Conservation (phyloP, 2,797 vertebrate species). For the Sebastes iracundus region DNA sequence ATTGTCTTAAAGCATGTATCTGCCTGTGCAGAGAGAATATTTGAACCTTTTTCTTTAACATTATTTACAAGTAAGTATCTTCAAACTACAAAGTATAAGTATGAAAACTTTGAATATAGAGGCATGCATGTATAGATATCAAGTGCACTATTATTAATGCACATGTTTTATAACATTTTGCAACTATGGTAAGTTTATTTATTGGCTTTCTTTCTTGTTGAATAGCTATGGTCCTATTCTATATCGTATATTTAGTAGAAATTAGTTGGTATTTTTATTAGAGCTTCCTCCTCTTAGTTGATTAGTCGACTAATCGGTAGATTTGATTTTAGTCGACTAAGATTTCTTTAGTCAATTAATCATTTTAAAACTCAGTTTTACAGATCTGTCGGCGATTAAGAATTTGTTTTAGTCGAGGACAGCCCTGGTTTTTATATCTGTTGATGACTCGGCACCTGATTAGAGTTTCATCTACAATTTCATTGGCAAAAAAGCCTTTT, state of each 20-base stretch:
- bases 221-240: no score
- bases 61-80: neutral
- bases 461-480: no score
- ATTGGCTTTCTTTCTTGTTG: accelerated
- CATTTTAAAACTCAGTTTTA: no score
- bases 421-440: no score
- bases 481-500: no score
- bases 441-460: no score
- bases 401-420: no score
- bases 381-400: no score
- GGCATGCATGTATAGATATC: neutral
- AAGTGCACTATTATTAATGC: neutral
- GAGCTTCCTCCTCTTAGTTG: no score
- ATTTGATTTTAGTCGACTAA: accelerated
- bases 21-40: neutral
- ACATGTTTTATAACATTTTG: neutral
- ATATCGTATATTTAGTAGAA: no score
- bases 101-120: neutral
- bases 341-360: no score
- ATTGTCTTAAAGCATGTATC: neutral
- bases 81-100: neutral
- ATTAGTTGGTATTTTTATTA: no score
- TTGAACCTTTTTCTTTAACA: neutral
- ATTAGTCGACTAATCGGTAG: accelerated
- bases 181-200: accelerated